A percentile compares a stretch with the other conserved stretches of the same genome.
phyloP scores from a whole-genome alignment of 2,113 vertebrate genomes.

The Rhagologus leucostigma region DNA sequence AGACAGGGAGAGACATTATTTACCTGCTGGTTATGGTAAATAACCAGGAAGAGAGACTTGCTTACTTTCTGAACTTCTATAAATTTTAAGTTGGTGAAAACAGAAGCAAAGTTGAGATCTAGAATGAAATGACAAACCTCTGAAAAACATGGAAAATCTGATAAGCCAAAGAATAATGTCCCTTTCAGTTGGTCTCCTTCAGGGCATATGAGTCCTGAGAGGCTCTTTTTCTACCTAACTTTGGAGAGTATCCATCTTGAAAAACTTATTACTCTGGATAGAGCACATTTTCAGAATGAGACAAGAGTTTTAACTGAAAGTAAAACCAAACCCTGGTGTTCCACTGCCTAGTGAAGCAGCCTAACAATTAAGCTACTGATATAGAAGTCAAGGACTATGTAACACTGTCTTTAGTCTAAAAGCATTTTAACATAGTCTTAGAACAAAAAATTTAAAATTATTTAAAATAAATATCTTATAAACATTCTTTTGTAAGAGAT shows the following conservation, averaged over 20 bases:
- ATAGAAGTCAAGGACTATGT: background rate
- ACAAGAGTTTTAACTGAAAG: background rate
- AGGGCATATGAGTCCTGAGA: background rate
- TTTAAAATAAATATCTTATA: background rate
- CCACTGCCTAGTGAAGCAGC: background rate
- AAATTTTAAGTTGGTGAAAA: background rate
- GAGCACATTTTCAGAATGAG: background rate
- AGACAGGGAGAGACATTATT: background rate
- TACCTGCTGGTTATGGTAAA: background rate
- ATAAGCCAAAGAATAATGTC: background rate
- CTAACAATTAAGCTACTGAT: background rate
- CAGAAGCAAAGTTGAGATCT: background rate
- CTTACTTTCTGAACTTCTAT: background rate
- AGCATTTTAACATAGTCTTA: background rate
- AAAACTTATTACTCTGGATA: background rate
- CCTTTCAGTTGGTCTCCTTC: background rate
- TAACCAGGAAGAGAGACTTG: background rate
- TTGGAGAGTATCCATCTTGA: background rate
- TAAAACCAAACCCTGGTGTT: background rate
- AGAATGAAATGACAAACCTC: background rate
- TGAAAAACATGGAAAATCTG: background rate
- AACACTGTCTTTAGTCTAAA: background rate
- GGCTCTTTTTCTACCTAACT: background rate
- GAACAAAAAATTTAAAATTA: background rate
- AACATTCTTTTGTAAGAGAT: background rate